phyloP scores from a whole-genome alignment of 2,113 vertebrate genomes.

The Cebidichthys violaceus region DNA sequence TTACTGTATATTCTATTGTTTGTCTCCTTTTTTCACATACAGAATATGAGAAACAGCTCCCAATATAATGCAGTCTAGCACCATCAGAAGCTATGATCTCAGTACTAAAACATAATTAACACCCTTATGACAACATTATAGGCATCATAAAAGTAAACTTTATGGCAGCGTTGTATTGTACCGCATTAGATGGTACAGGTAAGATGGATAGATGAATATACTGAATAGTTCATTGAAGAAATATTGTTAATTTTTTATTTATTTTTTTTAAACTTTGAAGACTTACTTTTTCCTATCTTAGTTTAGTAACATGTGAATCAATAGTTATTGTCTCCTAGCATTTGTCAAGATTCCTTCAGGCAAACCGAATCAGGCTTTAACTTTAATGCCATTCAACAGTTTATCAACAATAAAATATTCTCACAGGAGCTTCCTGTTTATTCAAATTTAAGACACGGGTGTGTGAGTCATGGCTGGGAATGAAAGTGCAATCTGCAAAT shows the following conservation, averaged over 20 bases:
- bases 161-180: background rate
- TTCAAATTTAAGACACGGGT: background rate
- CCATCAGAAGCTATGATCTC: background rate
- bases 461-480: background rate
- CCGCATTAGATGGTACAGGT: background rate
- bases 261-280: background rate
- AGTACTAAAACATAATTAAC: background rate
- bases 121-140: background rate
- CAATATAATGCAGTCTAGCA: background rate
- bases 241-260: too few species aligned
- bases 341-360: background rate
- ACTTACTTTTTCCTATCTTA: background rate
- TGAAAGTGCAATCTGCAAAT: constrained; percentile 10
- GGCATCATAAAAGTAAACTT: too few species aligned
- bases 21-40: background rate
- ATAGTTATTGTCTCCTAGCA: background rate
- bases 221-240: background rate
- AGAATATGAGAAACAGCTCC: background rate
- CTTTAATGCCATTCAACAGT: constrained; percentile 7
- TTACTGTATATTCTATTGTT: background rate
- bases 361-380: background rate
- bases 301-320: background rate
- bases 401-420: constrained; percentile 17
- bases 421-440: background rate
- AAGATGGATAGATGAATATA: background rate